Base-by-base conservation (phyloP, 2,797 vertebrate species). In the Lycodopsis pacificus region DNA sequence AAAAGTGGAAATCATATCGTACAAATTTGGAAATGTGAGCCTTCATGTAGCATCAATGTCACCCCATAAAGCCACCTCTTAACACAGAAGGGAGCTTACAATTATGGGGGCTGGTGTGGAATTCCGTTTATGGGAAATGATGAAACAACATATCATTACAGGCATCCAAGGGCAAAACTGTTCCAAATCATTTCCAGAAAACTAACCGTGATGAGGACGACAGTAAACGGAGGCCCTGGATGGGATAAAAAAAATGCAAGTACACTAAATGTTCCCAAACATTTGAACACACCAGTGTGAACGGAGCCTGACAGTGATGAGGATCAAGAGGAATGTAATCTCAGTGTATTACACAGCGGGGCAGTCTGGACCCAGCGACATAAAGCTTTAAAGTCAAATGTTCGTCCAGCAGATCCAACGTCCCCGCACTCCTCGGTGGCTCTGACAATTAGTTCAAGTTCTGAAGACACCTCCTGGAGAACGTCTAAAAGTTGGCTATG, bases 301-400 rank as follows among this genome's bases (percentile, higher is more conserved):
- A 49, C 19, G 3, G 12, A 65, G 46, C 11, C 42, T 11, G 30
- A 22, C 13, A 14, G 20, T 14, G 56, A 4, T 0, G 40, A 70
- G 34, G 25, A 70, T 49, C 4, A 32, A 40, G 54, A 64, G 78
- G 78, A 86, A 85, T 80, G 76, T 63, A 77, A 56, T 36, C 14
- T 49, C 8, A 56, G 44, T 30, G 20, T 44, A 4, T 3, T 51
- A 38, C 59, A 65, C 46, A 32, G 38, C 2, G 0, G 2, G 22
- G 4, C 36, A 7, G 48, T 14, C 20, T 71, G 44, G 32, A 70
- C 36, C 42, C 30, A 73, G 25, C 22, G 38, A n/a, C 30, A 73
- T 38, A 38, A 32, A 61, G 44, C 38, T 10, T 65, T 15, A 27
- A 20, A 22, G 15, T 30, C 19, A n/a, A 51, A 3, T 5, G 42